Conservation (phyloP, 1,140 invertebrate genomes). For the Orchesella cincta region DNA sequence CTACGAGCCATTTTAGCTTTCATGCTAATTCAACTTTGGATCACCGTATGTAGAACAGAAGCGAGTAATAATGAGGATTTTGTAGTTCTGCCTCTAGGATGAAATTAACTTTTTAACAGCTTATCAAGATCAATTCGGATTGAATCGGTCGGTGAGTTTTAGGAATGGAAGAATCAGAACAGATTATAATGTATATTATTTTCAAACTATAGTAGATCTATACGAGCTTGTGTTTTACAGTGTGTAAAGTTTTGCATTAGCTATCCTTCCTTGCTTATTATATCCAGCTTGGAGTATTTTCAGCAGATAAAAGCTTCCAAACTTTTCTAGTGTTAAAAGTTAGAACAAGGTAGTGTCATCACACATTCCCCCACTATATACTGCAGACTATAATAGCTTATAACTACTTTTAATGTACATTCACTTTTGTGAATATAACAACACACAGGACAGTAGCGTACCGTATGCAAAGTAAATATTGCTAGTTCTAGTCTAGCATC, state of each 20-base stretch:
- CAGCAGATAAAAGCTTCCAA: not conserved
- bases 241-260: too few relatives aligned
- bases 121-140: slow-evolving; percentile 19
- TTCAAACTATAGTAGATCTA: too few relatives aligned
- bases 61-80: not conserved
- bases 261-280: too few relatives aligned
- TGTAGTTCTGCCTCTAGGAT: slow-evolving; percentile 1
- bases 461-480: not conserved
- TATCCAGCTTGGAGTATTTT: not conserved
- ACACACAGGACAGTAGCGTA: too few relatives aligned
- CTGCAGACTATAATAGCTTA: too few relatives aligned
- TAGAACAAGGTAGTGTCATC: slow-evolving; percentile 27
- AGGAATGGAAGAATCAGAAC: too few relatives aligned
- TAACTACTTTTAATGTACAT: too few relatives aligned
- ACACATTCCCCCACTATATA: too few relatives aligned
- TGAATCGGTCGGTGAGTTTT: slow-evolving; percentile 6
- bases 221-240: too few relatives aligned
- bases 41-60: not conserved
- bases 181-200: too few relatives aligned
- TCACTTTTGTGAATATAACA: too few relatives aligned
- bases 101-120: slow-evolving; percentile 20
- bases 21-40: slow-evolving; percentile 5
- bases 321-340: slow-evolving; percentile 26
- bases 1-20: not conserved
- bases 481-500: not conserved